Base-by-base conservation (phyloP, 1,140 invertebrate genomes). In the Diachasmimorpha longicaudata region DNA sequence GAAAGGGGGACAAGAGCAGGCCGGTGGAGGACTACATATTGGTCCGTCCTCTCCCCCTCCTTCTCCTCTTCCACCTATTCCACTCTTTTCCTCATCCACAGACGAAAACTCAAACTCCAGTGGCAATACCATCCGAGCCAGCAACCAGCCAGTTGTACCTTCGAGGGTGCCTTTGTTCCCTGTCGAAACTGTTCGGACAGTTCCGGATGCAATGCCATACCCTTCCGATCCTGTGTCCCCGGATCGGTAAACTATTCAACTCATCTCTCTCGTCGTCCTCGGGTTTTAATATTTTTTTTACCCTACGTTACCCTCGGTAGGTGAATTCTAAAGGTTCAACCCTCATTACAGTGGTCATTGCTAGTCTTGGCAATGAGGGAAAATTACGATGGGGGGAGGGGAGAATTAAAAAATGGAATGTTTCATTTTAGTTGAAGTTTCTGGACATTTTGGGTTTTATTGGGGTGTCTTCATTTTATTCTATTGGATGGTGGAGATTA, bases 21-120 rank as follows among this genome's bases (percentile, higher is more conserved):
- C 76, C 76, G 76, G 76, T 77, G 76, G 76, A 77, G 76, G 76
- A 77, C 76, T 77, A 71, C 68, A 74, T 77, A 70, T 77, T 77
- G 76, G 76, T 72, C 70, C 73, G 77, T 78, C 72, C 77, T 78
- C 77, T 72, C 70, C 70, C 70, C 58, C 70, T 68, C 75, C 75
- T 76, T 72, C 58, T 72, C 70, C 75, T 72, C 70, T 72, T 31
- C 63, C 70, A 67, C 70, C 73, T 72, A 39, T 44, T 68, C 73
- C 69, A 69, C 67, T 48, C 52, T 74, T 39, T 52, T n/a, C 36
- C 14, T 39, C 66, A 37, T 68, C n/a, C 36, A 3, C 8, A 37
- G 3, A 9, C 52, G 4, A 58, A 58, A 58, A 73, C 36, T 14
- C 36, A 2, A 63, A 39, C 23, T 48, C 42, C 48, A 1, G 23